These are phyloP conservation scores for Spea hammondii DNA, from an alignment of 2,797 vertebrate species.

Conservation along the genomic window DNA sequence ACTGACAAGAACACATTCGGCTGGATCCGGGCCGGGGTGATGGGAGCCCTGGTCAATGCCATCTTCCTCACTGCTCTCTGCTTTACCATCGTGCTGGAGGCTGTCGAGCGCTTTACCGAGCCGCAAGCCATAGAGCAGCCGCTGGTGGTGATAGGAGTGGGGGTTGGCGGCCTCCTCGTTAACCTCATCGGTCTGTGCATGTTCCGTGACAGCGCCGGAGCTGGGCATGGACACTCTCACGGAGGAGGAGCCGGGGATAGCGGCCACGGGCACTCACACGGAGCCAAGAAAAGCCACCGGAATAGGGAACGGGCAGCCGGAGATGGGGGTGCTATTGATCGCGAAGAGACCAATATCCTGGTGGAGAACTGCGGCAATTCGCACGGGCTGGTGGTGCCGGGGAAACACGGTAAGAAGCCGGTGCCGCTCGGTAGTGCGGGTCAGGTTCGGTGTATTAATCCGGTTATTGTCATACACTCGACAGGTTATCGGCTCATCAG, in stretches of 20 bases:
- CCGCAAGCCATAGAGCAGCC: slow-evolving; percentile 88
- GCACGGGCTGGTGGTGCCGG: slow-evolving; percentile 72
- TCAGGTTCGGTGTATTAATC: too few species aligned
- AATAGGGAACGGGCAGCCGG: slow-evolving; percentile 58
- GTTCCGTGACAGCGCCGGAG: slow-evolving; percentile 88
- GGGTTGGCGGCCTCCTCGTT: slow-evolving; percentile 82
- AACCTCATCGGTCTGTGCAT: slow-evolving; percentile 89
- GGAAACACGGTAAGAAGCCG: slow-evolving; percentile 45
- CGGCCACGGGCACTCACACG: slow-evolving; percentile 71
- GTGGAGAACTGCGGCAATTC: slow-evolving; percentile 79
- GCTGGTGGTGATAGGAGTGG: slow-evolving; percentile 81
- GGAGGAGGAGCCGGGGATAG: slow-evolving; percentile 66
- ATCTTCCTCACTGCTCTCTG: slow-evolving; percentile 96
- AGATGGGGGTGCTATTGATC: slow-evolving; percentile 63
- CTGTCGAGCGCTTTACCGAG: slow-evolving; percentile 89
- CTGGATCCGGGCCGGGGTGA: slow-evolving; percentile 97
- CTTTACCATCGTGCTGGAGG: slow-evolving; percentile 95
- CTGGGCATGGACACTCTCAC: slow-evolving; percentile 74
- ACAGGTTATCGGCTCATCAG: too few species aligned
- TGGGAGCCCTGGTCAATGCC: slow-evolving; percentile 96
- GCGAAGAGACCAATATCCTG: slow-evolving; percentile 90
- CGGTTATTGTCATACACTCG: too few species aligned
- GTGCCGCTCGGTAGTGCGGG: neutral
- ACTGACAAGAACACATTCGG: slow-evolving; percentile 97
- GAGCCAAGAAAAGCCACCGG: slow-evolving; percentile 59